Base-by-base conservation (phyloP, 2,797 vertebrate genomes). In the Sebastes diaconus region DNA sequence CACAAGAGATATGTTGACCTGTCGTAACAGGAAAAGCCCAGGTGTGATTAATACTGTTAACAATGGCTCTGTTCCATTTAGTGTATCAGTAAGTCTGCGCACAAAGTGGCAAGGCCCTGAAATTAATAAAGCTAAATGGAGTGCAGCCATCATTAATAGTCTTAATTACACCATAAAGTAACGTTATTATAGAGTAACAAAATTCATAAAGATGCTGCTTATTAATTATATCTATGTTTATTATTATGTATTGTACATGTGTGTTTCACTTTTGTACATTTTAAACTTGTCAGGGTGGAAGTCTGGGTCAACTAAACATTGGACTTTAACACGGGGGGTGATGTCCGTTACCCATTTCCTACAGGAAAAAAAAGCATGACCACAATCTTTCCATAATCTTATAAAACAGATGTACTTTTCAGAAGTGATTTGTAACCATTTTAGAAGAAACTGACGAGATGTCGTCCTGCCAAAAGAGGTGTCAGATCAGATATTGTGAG, bases 341-440 rank as follows among this genome's bases (percentile, higher is more conserved):
- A 0, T 8, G 16, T 18, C 16, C 6, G 6, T 46, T 18, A 46
- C 16, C 0, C 50, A n/a, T n/a, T 52, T 52, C 0, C 50, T n/a
- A n/a, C 50, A n/a, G 8, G 20, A 46, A 0, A 52, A 9, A 50
- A n/a, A 52, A 52, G 42, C 42, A 46, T 46, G 36, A 39, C 36
- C 50, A 69, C 29, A 55, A 32, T 32, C 29, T 3, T 34, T 34
- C 50, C 13, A 22, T 55, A 16, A 7, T 34, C n/a, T 58, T 20
- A 1, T 46, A n/a, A 52, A 52, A 52, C 8, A 46, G 42, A 46
- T 20, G 3, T 52, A n/a, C n/a, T 52, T 52, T n/a, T n/a, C 9
- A 3, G 6, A 4, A 59, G 14, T 59, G 7, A 61, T 11, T 61
- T 32, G 16, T 3, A 3, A 22, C 46, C 2, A 7, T 32, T 69